Conservation (phyloP, 1,140 invertebrate species). For the Bombus waltoni region DNA sequence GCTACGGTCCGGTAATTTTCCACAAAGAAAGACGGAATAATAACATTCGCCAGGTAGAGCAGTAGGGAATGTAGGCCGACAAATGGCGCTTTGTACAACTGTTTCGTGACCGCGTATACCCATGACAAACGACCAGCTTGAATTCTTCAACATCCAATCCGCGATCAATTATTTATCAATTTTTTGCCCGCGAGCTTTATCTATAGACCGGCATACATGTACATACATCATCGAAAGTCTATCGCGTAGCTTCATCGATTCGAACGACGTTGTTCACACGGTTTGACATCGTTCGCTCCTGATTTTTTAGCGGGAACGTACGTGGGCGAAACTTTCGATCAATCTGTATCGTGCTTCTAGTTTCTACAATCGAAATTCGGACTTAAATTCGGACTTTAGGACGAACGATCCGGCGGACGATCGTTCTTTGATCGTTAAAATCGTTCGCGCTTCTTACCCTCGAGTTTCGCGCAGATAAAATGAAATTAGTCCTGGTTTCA, state of each 20-base stretch:
- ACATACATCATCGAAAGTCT: not conserved
- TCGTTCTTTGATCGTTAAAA: no score
- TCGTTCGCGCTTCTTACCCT: no score
- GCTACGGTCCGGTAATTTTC: constrained; percentile 27
- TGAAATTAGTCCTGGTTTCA: no score
- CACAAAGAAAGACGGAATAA: constrained; percentile 11
- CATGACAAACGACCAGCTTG: constrained; percentile 43
- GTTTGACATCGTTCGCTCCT: not conserved
- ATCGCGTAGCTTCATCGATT: not conserved
- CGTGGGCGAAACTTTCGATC: no score
- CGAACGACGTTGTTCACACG: not conserved
- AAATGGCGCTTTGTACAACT: constrained; percentile 53
- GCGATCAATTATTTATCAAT: constrained; percentile 65
- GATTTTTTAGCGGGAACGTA: no score
- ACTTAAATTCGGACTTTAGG: no score
- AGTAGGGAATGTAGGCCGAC: constrained; percentile 56
- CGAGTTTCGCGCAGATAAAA: no score
- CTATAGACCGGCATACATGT: constrained; percentile 42
- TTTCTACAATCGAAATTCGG: no score
- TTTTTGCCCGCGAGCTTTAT: constrained; percentile 12
- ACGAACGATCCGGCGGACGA: no score
- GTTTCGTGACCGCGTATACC: constrained; percentile 38
- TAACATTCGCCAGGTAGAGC: constrained; percentile 6
- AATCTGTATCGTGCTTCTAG: no score
- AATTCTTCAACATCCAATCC: constrained; percentile 65